phyloP scores from a whole-genome alignment of 2,888 invertebrate species.

The Melipona beecheii region DNA sequence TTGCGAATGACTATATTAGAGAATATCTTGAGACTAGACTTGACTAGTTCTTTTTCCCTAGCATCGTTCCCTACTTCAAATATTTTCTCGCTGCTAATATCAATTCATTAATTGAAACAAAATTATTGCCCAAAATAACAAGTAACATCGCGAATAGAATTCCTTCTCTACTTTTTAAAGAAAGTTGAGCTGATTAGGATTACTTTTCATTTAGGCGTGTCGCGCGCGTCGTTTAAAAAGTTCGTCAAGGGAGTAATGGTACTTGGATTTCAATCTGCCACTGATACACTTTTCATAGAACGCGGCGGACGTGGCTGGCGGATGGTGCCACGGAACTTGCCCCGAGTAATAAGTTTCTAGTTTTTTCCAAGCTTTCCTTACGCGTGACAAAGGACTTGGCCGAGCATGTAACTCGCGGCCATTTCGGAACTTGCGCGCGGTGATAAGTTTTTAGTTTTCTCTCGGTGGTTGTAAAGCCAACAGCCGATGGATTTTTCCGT shows the following conservation, averaged over 20 bases:
- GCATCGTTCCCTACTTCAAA: no score
- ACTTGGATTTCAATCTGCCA: not conserved
- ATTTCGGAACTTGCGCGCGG: not conserved
- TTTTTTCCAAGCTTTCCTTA: not conserved
- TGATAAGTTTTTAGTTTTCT: not conserved
- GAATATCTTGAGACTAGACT: no score
- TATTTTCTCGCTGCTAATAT: no score
- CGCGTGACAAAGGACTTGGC: not conserved
- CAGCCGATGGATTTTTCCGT: not conserved
- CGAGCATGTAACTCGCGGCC: not conserved
- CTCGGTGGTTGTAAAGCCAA: not conserved
- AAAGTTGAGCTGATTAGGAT: not conserved
- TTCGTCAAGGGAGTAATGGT: not conserved
- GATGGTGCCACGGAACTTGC: not conserved
- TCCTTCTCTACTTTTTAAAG: no score
- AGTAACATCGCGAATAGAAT: no score
- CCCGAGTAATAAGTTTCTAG: not conserved
- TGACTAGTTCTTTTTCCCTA: no score
- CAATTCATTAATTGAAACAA: no score
- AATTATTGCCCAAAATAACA: no score
- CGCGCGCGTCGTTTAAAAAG: not conserved
- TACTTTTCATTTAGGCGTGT: not conserved
- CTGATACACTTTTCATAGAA: not conserved
- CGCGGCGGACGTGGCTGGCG: not conserved
- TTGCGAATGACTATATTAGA: no score